Evolutionary conservation across 64 coral and sea anemone species (phyloP), one percentile per base, ranked within the genome.

Genomic region (Stichodactyla helianthus): DNA sequence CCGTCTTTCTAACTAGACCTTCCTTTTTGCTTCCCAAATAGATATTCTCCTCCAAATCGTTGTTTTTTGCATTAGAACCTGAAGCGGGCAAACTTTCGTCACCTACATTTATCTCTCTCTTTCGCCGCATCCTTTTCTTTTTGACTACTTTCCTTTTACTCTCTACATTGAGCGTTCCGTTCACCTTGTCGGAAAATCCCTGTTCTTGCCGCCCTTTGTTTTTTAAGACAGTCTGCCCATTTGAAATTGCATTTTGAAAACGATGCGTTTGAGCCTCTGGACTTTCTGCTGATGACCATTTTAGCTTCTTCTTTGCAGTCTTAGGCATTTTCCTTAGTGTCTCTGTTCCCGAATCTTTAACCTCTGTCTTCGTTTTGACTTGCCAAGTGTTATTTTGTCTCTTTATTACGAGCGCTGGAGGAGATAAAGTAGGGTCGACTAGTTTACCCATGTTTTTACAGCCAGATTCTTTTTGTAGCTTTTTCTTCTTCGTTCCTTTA

Each of bases 301-400:
- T 84, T 22, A 84, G 27, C n/a, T 59, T 55, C 23, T 84, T 84
- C 59, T 84, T 84, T 15, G 16, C 54, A 82, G 79, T 54, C 54
- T 82, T 82, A 10, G 18, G 79, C 5, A 82, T 54, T 84, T 63
- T 84, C 53, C 59, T 84, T 84, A 55, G n/a, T 10, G 55, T 63
- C 27, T 51, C 20, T 44, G 56, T 6, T 58, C 16, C 28, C 10
- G 52, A 53, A 44, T 44, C 35, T 8, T 58, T 18, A 20, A 44
- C 13, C 14, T 84, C 83, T 84, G 78, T 54, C 51, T 84, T 84
- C 15, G 83, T 89, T 93, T 93, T 88, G 13, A 97, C 94, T 56
- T 88, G 94, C 94, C 94, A 97, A 71, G 91, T 90, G 82, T 97
- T 89, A 25, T 97, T 89, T 61, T 83, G 91, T 44, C 94, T 89